Base-by-base conservation (phyloP, 2,888 invertebrate genomes). In the Agrotis clavis region DNA sequence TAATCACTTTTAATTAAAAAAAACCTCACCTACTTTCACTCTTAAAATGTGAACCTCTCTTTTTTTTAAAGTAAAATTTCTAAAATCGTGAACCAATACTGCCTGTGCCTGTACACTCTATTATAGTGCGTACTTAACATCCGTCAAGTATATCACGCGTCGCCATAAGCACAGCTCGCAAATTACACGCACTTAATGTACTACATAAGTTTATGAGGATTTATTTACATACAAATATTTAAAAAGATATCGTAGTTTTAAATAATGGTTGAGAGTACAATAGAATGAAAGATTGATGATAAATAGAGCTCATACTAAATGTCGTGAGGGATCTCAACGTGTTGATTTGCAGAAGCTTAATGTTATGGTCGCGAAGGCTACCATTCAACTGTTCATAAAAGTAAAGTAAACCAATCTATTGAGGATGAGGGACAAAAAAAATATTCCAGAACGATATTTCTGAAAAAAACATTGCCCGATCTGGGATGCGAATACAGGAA, bases 101-200 rank as follows among this genome's bases (percentile, higher is more conserved):
- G n/a, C 76, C 64, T 56, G 74, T 19, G n/a, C 45, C 16, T 82
- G 82, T 84, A 76, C 85, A 30, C 1, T 30, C 45, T 25, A 63
- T 67, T 56, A 57, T 51, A 25, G 57, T 63, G 71, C 61, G 54
- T 79, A 70, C 59, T 68, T 60, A 63, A 72, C 68, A 77, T 63
- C 61, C 56, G 35, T 60, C 65, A 57, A 16, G 47, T 74, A 53
- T 54, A 68, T 47, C 35, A 56, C 51, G 48, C 63, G 21, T 66
- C 35, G 67, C 35, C 54, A 21, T 25, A 18, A 54, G 18, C 19
- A 53, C 5, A 16, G 47, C 51, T 51, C 14, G 25, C 51, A 48
- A 67, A 64, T 57, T 47, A 61, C 21, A 63, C 74, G 59, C 47
- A 48, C 54, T 54, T 19, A 9, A 53, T 30, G 6, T 41, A n/a